Percentiles rank a stretch among this genome's conserved stretches.
Conservation (phyloP, 2,113 vertebrate species). For the Laticauda laticaudata region DNA sequence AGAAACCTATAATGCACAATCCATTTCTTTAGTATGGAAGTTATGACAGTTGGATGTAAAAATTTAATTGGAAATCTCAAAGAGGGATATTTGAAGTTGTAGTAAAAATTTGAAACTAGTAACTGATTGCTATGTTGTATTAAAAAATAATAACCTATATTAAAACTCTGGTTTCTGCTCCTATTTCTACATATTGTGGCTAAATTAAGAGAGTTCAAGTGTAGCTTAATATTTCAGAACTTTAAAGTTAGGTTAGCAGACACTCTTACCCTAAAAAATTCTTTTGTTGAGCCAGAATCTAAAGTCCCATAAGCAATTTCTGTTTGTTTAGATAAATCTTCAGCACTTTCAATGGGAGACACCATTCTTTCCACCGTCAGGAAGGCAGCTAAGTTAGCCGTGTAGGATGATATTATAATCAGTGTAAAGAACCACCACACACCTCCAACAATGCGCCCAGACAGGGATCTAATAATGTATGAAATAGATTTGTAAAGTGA, state of each 20-base stretch:
- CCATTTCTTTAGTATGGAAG: not conserved
- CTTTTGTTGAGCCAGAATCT: slow-evolving; percentile 98
- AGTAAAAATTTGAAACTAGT: not conserved
- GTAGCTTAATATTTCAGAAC: slow-evolving; percentile 27
- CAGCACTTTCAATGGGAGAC: slow-evolving; percentile 97
- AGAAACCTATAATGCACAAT: not conserved
- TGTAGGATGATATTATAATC: slow-evolving; percentile 99
- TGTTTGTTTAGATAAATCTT: slow-evolving; percentile 96
- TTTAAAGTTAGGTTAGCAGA: slow-evolving; percentile 44
- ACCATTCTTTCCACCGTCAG: slow-evolving; percentile 99
- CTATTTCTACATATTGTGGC: not conserved
- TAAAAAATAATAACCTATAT: not conserved
- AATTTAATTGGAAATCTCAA: not conserved
- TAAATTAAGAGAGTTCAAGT: not conserved
- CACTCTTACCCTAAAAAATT: slow-evolving; percentile 96
- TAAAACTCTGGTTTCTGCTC: not conserved
- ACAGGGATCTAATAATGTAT: slow-evolving; percentile 89
- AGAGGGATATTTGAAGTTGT: not conserved
- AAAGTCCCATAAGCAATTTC: slow-evolving; percentile 98
- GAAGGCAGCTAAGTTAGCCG: slow-evolving; percentile 99
- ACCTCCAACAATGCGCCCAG: slow-evolving; percentile 97
- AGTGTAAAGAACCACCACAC: slow-evolving; percentile 99
- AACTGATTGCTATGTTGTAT: not conserved
- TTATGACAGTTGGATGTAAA: not conserved
- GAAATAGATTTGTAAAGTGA: slow-evolving; percentile 76